Evolutionary conservation across 2,797 vertebrate genomes (phyloP).

Genomic region (Microctenopoma stevenorrisi): DNA sequence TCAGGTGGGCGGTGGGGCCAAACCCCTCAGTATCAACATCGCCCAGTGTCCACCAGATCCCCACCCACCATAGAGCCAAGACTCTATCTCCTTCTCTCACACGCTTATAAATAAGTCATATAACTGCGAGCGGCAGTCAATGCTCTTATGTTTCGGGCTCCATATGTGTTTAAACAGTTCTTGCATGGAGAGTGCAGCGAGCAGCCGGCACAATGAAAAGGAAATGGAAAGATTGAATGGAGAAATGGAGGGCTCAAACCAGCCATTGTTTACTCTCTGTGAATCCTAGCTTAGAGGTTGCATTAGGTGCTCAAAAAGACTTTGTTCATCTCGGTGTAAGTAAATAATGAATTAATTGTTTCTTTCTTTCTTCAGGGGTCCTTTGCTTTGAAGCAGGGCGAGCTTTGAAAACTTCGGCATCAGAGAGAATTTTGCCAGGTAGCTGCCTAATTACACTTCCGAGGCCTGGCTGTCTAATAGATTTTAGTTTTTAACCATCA

Average conservation of each 20-base stretch:
- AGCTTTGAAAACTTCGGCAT: conserved; percentile 71
- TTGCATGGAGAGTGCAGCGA: conserved; percentile 38
- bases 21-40: conserved; percentile 28
- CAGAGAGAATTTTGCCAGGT: conserved; percentile 71
- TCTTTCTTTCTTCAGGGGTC: conserved; percentile 63
- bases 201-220: conserved; percentile 37
- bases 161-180: conserved; percentile 31
- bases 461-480: conserved; percentile 53
- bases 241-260: conserved; percentile 60
- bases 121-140: conserved; percentile 48
- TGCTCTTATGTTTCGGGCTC: conserved; percentile 42
- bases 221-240: conserved; percentile 26
- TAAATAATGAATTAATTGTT: conserved; percentile 71
- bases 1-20: not conserved
- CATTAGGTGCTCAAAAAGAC: conserved; percentile 65
- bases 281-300: conserved; percentile 60
- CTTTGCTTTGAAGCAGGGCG: conserved; percentile 64
- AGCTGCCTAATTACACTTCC: conserved; percentile 73
- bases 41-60: conserved; percentile 34
- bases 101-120: conserved; percentile 72
- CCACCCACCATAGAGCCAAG: conserved; percentile 36
- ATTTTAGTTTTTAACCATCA: conserved; percentile 61
- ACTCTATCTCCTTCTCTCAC: conserved; percentile 30
- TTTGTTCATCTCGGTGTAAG: conserved; percentile 67
- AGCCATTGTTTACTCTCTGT: conserved; percentile 67